phyloP scores from a whole-genome alignment of 2,888 invertebrate species.

The Eupelmus urozonus region DNA sequence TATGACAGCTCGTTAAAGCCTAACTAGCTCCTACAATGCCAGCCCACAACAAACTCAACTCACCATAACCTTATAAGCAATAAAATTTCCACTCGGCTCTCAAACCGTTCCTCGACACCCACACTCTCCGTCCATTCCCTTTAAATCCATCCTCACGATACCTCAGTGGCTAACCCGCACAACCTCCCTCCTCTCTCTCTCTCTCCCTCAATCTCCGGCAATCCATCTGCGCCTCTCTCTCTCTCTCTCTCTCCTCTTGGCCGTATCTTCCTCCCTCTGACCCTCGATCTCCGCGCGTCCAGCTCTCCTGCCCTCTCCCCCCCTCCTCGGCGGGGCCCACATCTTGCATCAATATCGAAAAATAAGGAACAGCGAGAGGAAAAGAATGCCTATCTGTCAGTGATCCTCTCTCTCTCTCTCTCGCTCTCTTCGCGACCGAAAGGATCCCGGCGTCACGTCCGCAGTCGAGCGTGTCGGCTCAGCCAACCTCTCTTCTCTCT shows the following conservation, averaged over 20 bases:
- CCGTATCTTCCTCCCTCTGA: not conserved
- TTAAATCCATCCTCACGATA: not conserved
- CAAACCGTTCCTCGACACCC: too few relatives aligned
- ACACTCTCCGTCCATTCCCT: too few relatives aligned
- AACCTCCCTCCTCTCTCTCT: not conserved
- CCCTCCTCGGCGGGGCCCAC: not conserved
- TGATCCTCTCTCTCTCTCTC: constrained; percentile 49
- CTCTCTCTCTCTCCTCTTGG: not conserved
- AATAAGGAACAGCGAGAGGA: constrained; percentile 37
- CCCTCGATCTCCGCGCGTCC: not conserved
- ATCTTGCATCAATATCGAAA: constrained; percentile 46
- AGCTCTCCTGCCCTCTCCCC: not conserved
- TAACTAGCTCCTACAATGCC: too few relatives aligned
- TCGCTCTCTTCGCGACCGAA: constrained; percentile 20
- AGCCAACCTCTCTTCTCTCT: too few relatives aligned
- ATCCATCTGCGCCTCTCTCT: not conserved
- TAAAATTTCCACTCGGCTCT: too few relatives aligned
- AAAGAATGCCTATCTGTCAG: constrained; percentile 64
- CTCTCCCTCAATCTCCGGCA: constrained; percentile 12
- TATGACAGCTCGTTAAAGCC: too few relatives aligned
- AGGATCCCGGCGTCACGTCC: constrained; percentile 56
- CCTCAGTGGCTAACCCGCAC: not conserved
- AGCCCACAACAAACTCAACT: too few relatives aligned
- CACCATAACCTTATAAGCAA: too few relatives aligned
- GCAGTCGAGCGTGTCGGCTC: constrained; percentile 60